Percentiles rank a stretch among this genome's conserved stretches.
phyloP scores from a whole-genome alignment of 2,888 invertebrate species.

The Schizaphis graminum region DNA sequence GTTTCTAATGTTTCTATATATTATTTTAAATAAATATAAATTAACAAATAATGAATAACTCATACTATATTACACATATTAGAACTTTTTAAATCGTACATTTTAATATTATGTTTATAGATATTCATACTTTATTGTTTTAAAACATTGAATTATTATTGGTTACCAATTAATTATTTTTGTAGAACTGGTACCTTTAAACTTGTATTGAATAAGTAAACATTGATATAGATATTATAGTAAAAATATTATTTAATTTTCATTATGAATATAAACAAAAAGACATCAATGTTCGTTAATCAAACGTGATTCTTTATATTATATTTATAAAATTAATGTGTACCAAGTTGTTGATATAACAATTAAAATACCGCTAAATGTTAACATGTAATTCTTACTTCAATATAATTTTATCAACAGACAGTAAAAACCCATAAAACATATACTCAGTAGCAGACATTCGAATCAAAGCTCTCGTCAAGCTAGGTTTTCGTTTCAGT shows the following conservation, averaged over 20 bases:
- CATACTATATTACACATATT: not conserved
- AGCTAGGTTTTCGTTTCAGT: slow-evolving; percentile 74
- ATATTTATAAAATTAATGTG: not conserved
- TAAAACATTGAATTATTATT: not conserved
- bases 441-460: slow-evolving; percentile 77
- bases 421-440: slow-evolving; percentile 76
- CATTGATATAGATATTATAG: not conserved
- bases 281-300: not conserved
- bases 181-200: not conserved
- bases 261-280: not conserved
- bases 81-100: not conserved
- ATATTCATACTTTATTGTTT: not conserved
- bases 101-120: not conserved
- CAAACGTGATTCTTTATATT: not conserved
- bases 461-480: slow-evolving; percentile 75
- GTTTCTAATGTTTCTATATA: not conserved
- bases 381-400: slow-evolving; percentile 72
- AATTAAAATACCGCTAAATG: not conserved
- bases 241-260: not conserved
- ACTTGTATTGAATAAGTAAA: not conserved
- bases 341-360: not conserved
- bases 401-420: slow-evolving; percentile 75
- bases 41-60: not conserved
- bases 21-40: not conserved
- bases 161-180: not conserved